Evolutionary conservation across 2,888 invertebrate species (phyloP).

Genomic region (Noctua comes): DNA sequence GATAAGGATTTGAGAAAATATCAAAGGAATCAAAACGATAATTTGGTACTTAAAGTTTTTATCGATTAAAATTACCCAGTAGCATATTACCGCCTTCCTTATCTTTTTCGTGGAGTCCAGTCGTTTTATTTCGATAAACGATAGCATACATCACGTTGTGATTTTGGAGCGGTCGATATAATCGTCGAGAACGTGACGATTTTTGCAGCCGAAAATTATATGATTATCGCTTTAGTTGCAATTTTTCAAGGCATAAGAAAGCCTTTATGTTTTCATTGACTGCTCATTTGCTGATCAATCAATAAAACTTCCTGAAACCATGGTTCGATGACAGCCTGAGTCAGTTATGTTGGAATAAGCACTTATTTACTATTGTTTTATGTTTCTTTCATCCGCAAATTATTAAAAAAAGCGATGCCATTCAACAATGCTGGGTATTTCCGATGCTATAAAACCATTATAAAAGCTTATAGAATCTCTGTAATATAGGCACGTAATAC

Average conservation of each 20-base stretch:
- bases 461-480: conserved; percentile 11
- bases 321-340: background rate
- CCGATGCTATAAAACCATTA: conserved; percentile 8
- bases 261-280: background rate
- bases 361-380: background rate
- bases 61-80: conserved; percentile 37
- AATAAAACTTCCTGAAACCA: conserved; percentile 10
- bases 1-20: conserved; percentile 5
- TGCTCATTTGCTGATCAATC: background rate
- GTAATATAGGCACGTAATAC: conserved; percentile 14
- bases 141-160: conserved; percentile 11
- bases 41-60: background rate
- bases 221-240: background rate
- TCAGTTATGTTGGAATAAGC: background rate
- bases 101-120: conserved; percentile 25
- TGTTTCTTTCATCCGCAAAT: conserved; percentile 13
- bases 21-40: conserved; percentile 27
- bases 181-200: conserved; percentile 19
- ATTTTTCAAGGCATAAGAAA: background rate
- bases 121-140: background rate
- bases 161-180: conserved; percentile 6
- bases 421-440: conserved; percentile 37
- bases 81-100: conserved; percentile 24
- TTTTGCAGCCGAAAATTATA: background rate
- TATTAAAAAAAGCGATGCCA: conserved; percentile 4